These are phyloP conservation scores for Turritopsis rubra DNA, from an alignment of 30 jellyfish, hydroid and myxozoan species.

Conservation along the genomic window DNA sequence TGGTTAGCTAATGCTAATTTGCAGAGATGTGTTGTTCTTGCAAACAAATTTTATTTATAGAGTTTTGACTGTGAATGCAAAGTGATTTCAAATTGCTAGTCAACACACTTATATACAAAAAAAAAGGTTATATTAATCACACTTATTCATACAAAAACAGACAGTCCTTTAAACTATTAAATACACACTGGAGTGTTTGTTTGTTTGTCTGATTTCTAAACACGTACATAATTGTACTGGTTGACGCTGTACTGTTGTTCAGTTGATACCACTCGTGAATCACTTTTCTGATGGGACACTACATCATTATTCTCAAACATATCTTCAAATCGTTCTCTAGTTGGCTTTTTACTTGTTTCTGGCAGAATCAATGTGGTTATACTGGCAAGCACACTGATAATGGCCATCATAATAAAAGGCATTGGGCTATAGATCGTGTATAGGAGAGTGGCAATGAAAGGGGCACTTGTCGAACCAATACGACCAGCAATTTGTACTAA, in stretches of 20 bases:
- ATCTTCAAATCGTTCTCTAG: conserved; percentile 1
- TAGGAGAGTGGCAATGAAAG: conserved; percentile 4
- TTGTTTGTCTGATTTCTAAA: too few species aligned
- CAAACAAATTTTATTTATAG: too few species aligned
- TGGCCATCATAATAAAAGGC: conserved; percentile 3
- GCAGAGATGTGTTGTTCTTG: too few species aligned
- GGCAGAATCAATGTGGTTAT: background rate
- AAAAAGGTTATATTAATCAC: too few species aligned
- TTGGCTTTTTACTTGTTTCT: conserved; percentile 4
- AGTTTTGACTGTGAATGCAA: too few species aligned
- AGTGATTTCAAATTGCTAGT: too few species aligned
- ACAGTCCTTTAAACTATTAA: too few species aligned
- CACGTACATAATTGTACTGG: background rate
- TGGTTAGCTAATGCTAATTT: too few species aligned
- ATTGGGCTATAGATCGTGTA: background rate
- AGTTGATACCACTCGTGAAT: background rate
- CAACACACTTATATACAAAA: too few species aligned
- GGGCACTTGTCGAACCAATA: conserved; percentile 8
- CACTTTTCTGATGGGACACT: background rate
- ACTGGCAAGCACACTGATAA: conserved; percentile 3
- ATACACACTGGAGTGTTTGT: too few species aligned
- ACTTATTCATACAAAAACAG: too few species aligned
- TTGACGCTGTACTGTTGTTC: background rate
- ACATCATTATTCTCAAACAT: background rate
- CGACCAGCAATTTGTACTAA: conserved; percentile 1